These are phyloP conservation scores for Tiaroga cobitis DNA, from an alignment of 2,797 vertebrate genomes.

Conservation along the genomic window DNA sequence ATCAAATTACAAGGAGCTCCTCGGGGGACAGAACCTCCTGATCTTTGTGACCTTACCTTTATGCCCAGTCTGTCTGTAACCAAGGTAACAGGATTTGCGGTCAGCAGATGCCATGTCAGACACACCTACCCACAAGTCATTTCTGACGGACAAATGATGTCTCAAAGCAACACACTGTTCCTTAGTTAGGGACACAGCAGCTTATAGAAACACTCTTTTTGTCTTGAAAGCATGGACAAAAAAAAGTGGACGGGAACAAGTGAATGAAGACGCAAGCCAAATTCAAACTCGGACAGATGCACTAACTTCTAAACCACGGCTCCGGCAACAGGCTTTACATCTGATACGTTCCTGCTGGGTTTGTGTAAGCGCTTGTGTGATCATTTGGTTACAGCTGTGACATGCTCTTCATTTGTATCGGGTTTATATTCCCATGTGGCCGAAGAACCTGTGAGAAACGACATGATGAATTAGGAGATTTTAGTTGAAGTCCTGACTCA, in stretches of 20 bases:
- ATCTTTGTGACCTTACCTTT: conserved; percentile 43
- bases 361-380: neutral
- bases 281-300: neutral
- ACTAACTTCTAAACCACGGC: neutral
- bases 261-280: neutral
- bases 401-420: conserved; percentile 3
- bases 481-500: conserved; percentile 16
- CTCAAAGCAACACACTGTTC: neutral
- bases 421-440: neutral
- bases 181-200: neutral
- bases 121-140: conserved; percentile 23
- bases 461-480: conserved; percentile 7
- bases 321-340: neutral
- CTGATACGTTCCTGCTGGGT: neutral
- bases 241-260: neutral
- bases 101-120: conserved; percentile 44
- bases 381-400: conserved; percentile 8
- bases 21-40: conserved; percentile 17
- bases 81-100: conserved; percentile 50
- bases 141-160: conserved; percentile 36
- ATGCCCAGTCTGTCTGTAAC: conserved; percentile 27
- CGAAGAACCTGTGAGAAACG: neutral
- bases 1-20: conserved; percentile 48
- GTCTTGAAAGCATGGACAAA: neutral
- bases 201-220: neutral